Evolutionary conservation across 2,113 vertebrate genomes (phyloP).

Genomic region (Anser brachyrhynchus): DNA sequence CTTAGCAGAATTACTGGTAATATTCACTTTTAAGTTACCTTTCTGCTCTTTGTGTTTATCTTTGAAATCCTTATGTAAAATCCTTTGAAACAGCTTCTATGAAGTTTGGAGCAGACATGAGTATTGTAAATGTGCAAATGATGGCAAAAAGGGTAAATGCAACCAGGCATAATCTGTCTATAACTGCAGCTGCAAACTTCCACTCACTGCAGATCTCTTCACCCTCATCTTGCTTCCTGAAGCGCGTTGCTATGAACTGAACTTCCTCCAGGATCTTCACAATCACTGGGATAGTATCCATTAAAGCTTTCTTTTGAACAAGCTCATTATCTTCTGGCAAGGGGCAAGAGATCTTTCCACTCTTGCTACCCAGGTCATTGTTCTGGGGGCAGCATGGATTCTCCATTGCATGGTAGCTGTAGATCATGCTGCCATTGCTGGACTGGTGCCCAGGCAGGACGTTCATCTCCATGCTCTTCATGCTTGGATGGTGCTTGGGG

Average conservation of each 20-base stretch:
- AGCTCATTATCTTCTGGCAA: constrained; percentile 71
- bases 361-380: constrained; percentile 76
- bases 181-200: constrained; percentile 91
- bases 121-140: constrained; percentile 90
- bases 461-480: constrained; percentile 82
- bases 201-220: constrained; percentile 89
- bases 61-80: constrained; percentile 79
- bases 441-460: constrained; percentile 76
- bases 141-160: constrained; percentile 91
- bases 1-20: constrained; percentile 7
- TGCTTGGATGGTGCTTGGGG: constrained; percentile 75
- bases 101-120: constrained; percentile 92
- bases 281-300: constrained; percentile 79
- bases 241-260: constrained; percentile 84
- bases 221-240: constrained; percentile 85
- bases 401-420: constrained; percentile 80
- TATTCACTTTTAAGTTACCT: neutral
- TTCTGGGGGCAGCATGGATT: constrained; percentile 77
- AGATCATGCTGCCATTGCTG: constrained; percentile 81
- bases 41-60: neutral
- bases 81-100: constrained; percentile 91
- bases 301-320: constrained; percentile 66
- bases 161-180: constrained; percentile 90
- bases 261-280: constrained; percentile 86
- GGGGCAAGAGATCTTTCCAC: constrained; percentile 43